Conservation (phyloP, 1,140 invertebrate genomes). For the Aphelinus atriplicis region DNA sequence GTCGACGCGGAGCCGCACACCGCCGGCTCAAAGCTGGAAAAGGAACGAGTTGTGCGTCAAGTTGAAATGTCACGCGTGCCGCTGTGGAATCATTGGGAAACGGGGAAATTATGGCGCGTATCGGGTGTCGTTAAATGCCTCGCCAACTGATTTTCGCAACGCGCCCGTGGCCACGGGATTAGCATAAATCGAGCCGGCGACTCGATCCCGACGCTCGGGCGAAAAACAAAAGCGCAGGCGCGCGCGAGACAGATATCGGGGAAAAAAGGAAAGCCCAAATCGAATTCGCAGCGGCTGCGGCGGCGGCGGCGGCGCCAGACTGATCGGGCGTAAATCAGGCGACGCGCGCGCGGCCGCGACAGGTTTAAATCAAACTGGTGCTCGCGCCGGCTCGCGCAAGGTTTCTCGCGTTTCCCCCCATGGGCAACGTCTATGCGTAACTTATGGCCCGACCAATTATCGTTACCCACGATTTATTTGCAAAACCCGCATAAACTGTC, state of each 20-base stretch:
- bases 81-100: neutral
- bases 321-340: conserved; percentile 42
- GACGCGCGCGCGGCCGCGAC: conserved; percentile 42
- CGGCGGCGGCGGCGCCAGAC: conserved; percentile 45
- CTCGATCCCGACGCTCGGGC: neutral
- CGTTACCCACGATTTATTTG: conserved; percentile 43
- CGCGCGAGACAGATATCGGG: neutral
- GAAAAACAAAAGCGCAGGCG: neutral
- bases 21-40: neutral
- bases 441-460: conserved; percentile 43
- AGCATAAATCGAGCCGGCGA: conserved; percentile 3
- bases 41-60: neutral
- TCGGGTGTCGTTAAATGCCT: conserved; percentile 2
- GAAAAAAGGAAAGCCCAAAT: conserved; percentile 5
- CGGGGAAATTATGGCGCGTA: neutral
- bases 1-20: conserved; percentile 1
- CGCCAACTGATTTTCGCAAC: conserved; percentile 1
- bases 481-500: conserved; percentile 33
- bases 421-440: conserved; percentile 39
- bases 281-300: conserved; percentile 31
- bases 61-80: neutral
- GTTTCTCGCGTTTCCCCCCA: conserved; percentile 32
- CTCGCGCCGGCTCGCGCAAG: neutral
- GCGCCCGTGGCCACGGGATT: neutral
- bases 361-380: conserved; percentile 40